Evolutionary conservation across 2,888 invertebrate genomes (phyloP), one percentile per base, ranked within the genome.

Genomic region (Hoplodrina ambigua): DNA sequence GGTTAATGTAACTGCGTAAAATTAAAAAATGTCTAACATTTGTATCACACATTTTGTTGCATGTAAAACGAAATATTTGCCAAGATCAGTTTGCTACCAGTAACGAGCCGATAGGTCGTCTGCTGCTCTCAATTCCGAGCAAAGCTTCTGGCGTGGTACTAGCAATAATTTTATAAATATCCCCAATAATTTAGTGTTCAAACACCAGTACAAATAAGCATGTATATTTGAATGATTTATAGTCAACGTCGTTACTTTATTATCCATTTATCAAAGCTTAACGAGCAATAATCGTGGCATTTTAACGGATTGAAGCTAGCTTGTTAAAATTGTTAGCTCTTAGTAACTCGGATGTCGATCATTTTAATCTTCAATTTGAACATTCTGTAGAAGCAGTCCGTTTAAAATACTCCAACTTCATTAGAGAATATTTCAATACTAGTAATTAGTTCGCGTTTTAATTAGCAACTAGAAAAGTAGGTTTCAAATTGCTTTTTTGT

Each of bases 211-310:
- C 86, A 85, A 83, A 85, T 85, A 83, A 83, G 79, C 69, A 72
- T 79, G 84, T 78, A 85, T 82, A 83, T 83, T 83, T 77, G 73
- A 85, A 82, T 91, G 91, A 92, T 92, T 92, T 91, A 93, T 90
- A 64, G 85, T 72, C 81, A 56, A 78, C 86, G 85, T 89, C 86
- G 87, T 91, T 91, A 90, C 86, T 91, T 92, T 93, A 94, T 93
- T 91, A 89, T 87, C 91, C 91, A 94, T 93, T 91, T 90, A 92
- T 94, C 92, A 94, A 90, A 87, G 88, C 89, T 91, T 93, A 92
- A 92, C 91, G 91, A 90, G 90, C 91, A 88, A 90, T 93, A 92
- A 92, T 92, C 88, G 88, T 87, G 87, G 87, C 89, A 85, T 89
- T 89, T 88, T 87, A 89, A 86, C 87, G 86, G 81, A 88, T 89